Evolutionary conservation across 2,797 vertebrate species (phyloP), one percentile per base, ranked within the genome.

Genomic region (Eleutherodactylus coqui): DNA sequence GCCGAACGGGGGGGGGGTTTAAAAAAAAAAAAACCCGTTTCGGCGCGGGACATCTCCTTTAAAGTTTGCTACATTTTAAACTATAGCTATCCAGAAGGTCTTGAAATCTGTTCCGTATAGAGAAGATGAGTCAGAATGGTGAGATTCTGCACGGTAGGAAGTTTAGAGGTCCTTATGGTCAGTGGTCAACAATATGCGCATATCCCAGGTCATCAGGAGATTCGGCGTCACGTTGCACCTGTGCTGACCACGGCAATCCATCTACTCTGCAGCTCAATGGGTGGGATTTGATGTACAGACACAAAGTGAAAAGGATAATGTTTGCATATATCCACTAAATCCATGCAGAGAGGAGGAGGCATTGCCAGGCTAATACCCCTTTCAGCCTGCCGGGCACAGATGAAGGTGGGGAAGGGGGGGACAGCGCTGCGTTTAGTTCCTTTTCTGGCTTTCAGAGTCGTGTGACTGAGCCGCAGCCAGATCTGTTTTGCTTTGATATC

Each of bases 301-400:
- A 83, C 53, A 90, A 83, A 90, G 87, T 91, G 81, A 91, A 90
- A 90, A 89, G 88, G 87, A 88, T 87, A 91, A 90, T 92, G 88
- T 86, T 91, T 90, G 85, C 1, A 29, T 76, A 49, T 32, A 84
- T 82, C 60, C 83, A 75, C 88, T 91, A 92, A 93, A 92, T 91
- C 88, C 78, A 86, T 3, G 3, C 2, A 88, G 89, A 80, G 85
- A 83, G 79, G 38, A 75, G 47, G 32, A 29, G 51, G 88, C 70
- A 81, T 86, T 79, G 88, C 41, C 55, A 14, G 47, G 49, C 47
- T 78, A 77, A 83, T 32, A 78, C 47, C 85, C 73, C 49, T 60
- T 41, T 41, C 49, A 49, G 29, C 73, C 53, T 55, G 82, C 17
- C 36, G 84, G 87, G 86, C 89, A 78, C 41, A 76, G 69, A 85